Evolutionary conservation across 2,888 invertebrate species (phyloP).

Genomic region (Mantis religiosa): DNA sequence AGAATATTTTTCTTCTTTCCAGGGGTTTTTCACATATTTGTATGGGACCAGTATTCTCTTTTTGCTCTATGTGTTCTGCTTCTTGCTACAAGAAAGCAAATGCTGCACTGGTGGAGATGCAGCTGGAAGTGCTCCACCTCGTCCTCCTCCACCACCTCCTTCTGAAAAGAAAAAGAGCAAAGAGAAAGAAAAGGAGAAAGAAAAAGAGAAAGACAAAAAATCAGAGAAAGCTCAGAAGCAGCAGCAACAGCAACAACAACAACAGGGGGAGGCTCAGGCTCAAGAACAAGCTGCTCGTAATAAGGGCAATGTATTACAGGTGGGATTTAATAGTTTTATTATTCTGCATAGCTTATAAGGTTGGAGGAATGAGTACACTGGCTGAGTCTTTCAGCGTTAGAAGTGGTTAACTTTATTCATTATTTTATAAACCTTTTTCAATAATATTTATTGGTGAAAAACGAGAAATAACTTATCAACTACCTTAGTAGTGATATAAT

Average conservation of each 20-base stretch:
- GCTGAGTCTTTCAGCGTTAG: not conserved
- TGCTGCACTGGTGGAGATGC: conserved; percentile 70
- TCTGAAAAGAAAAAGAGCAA: conserved; percentile 57
- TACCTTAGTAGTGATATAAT: not conserved
- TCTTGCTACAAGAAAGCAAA: conserved; percentile 85
- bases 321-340: conserved; percentile 39
- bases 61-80: conserved; percentile 90
- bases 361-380: not conserved
- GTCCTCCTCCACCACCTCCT: conserved; percentile 49
- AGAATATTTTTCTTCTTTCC: conserved; percentile 26
- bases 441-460: not conserved
- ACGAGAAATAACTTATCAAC: not conserved
- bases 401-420: not conserved
- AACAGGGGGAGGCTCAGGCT: conserved; percentile 8
- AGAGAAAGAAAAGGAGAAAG: conserved; percentile 40
- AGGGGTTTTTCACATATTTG: conserved; percentile 89
- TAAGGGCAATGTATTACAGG: conserved; percentile 51
- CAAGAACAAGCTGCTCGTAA: conserved; percentile 45
- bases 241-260: conserved; percentile 44
- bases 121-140: conserved; percentile 59
- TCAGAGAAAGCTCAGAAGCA: conserved; percentile 55
- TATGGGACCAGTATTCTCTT: conserved; percentile 91
- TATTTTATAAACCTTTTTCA: not conserved
- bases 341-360: not conserved
- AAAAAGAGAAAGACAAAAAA: conserved; percentile 59